phyloP scores from a whole-genome alignment of 2,113 vertebrate genomes.

The Trinectes maculatus region DNA sequence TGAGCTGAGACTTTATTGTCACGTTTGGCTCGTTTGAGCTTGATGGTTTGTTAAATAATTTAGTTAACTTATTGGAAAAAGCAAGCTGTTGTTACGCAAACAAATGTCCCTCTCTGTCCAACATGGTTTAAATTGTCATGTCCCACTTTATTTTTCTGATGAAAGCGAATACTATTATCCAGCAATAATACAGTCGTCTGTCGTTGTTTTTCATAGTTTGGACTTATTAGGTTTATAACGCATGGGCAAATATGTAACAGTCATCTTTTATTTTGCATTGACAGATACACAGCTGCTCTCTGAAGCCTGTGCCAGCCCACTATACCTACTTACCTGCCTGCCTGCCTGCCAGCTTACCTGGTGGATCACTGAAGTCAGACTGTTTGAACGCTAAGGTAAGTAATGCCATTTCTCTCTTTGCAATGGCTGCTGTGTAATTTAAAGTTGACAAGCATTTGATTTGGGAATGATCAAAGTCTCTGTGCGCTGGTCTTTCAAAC shows the following conservation, averaged over 20 bases:
- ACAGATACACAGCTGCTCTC: slow-evolving; percentile 55
- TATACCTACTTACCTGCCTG: neutral
- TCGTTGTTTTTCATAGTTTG: no score
- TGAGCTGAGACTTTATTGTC: no score
- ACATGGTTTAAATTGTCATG: no score
- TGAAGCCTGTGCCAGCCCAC: slow-evolving; percentile 11
- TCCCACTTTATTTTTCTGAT: no score
- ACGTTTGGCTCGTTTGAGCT: no score
- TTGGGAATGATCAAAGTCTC: neutral
- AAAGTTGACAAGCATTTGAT: slow-evolving; percentile 12
- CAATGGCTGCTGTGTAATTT: slow-evolving; percentile 18
- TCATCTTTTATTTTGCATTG: slow-evolving; percentile 29
- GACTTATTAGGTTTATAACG: no score
- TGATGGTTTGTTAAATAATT: no score
- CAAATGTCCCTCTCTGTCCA: no score
- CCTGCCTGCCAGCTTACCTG: slow-evolving; percentile 26
- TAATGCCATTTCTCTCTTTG: slow-evolving; percentile 6
- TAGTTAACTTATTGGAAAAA: no score
- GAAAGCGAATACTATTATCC: no score
- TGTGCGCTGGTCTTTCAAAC: slow-evolving; percentile 16
- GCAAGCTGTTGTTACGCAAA: no score
- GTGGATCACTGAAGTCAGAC: slow-evolving; percentile 23
- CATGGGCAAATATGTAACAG: slow-evolving; percentile 12
- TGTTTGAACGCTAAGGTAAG: slow-evolving; percentile 64
- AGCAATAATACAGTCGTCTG: no score